These are phyloP conservation scores for Caretta caretta DNA, from an alignment of 2,113 vertebrate species.

Conservation along the genomic window DNA sequence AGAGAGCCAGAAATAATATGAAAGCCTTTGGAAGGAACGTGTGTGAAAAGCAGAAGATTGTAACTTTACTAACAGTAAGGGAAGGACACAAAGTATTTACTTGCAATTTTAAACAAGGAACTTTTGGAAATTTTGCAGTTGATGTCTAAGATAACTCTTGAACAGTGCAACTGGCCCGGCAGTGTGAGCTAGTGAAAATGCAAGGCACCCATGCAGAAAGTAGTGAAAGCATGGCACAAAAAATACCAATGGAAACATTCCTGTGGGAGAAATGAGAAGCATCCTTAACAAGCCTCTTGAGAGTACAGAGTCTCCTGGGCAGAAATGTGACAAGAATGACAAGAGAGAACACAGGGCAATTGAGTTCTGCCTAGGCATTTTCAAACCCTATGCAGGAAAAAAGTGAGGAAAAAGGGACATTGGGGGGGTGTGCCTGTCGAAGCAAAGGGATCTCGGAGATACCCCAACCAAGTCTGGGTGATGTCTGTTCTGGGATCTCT, in stretches of 20 bases:
- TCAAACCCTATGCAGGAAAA: neutral
- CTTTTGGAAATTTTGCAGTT: neutral
- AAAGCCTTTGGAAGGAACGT: neutral
- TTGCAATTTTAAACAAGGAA: neutral
- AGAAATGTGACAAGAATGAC: slow-evolving; percentile 15
- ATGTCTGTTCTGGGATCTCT: neutral
- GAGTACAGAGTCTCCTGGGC: neutral
- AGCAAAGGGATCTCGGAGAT: neutral
- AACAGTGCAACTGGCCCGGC: neutral
- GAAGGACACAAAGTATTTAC: neutral
- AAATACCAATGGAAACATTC: slow-evolving; percentile 20
- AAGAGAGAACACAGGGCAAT: neutral
- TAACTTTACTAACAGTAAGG: neutral
- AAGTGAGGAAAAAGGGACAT: neutral
- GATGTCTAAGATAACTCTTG: neutral
- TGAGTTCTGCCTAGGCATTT: slow-evolving; percentile 15
- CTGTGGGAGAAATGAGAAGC: neutral
- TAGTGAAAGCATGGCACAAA: neutral
- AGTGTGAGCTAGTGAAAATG: neutral
- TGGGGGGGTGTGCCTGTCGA: neutral
- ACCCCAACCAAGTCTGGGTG: neutral
- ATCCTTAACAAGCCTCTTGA: neutral
- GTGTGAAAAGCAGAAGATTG: neutral
- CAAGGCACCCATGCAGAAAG: slow-evolving; percentile 3
- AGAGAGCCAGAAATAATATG: neutral